Percentiles rank a stretch among this genome's conserved stretches.
Evolutionary conservation across 2,888 invertebrate species (phyloP).

Genomic region (Lycia hirtaria): DNA sequence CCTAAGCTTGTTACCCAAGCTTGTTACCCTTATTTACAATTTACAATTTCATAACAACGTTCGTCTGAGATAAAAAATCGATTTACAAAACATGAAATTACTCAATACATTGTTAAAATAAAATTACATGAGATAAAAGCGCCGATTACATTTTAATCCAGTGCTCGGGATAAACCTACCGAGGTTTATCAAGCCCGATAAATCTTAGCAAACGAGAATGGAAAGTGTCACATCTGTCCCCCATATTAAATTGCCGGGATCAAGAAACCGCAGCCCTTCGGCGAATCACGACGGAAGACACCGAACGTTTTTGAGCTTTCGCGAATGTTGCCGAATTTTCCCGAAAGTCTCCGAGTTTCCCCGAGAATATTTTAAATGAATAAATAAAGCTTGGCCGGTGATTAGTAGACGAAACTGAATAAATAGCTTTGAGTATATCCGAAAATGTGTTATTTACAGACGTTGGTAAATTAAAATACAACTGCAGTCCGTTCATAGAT

Average conservation of each 20-base stretch:
- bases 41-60: too few relatives aligned
- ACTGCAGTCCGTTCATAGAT: too few relatives aligned
- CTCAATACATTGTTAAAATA: constrained; percentile 2
- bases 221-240: constrained; percentile 34
- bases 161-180: constrained; percentile 14
- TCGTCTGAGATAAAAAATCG: too few relatives aligned
- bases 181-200: constrained; percentile 30
- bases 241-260: constrained; percentile 35
- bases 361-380: constrained; percentile 32
- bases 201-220: constrained; percentile 39
- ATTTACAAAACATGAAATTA: too few relatives aligned
- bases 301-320: constrained; percentile 10
- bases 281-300: constrained; percentile 11
- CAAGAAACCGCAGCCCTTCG: constrained; percentile 32
- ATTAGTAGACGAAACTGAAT: constrained; percentile 13
- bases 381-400: constrained; percentile 25
- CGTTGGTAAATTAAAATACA: too few relatives aligned
- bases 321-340: constrained; percentile 7
- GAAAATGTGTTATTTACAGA: neutral
- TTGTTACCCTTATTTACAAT: too few relatives aligned
- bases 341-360: neutral
- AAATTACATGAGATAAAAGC: neutral
- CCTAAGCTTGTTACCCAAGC: too few relatives aligned
- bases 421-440: neutral
- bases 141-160: constrained; percentile 9